Base-by-base conservation (phyloP, 2,113 vertebrate species). In the Sakesphorus luctuosus region DNA sequence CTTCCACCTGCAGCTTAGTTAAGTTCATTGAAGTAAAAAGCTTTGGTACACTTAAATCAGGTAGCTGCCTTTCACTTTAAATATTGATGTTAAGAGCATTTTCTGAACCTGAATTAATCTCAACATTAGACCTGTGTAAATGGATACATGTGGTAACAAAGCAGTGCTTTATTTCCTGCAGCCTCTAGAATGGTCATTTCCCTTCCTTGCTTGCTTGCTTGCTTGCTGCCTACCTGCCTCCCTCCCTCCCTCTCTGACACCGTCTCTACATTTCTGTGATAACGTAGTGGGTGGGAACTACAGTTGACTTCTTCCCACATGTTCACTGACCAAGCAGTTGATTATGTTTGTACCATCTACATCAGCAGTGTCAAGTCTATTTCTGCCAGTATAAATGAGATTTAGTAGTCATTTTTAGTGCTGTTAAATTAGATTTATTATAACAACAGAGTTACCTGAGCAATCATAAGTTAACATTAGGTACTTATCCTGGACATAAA, bases 61-160 rank as follows among this genome's bases (percentile, higher is more conserved):
- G 0, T 50, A 87, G 10, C 47, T 77, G 35, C 47, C 36, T 86
- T 86, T 92, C 56, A 55, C 25, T 87, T 96, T 74, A 93, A 84
- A 89, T 92, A 75, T 72, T 92, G 33, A 78, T 89, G 53, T 65
- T 78, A 91, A 91, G 17, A 84, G 62, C 49, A 33, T 84, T 92
- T 96, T 82, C 53, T 78, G 47, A 75, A 75, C 43, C 40, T 67
- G 72, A 73, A 74, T 80, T 80, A 59, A 78, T 76, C 49, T 85
- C 40, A 53, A 5, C 44, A 18, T 65, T 75, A 82, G 49, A 49
- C 17, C 11, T 68, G 43, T 0, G 1, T 62, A 94, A 61, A 3
- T 74, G 50, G 33, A 89, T 73, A 44, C 28, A 17, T 14, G 33
- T 40, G 31, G 21, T 88, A 84, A 55, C 40, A n/a, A 91, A 91